A percentile compares a stretch with the other conserved stretches of the same genome.
phyloP scores from a whole-genome alignment of 2,797 vertebrate genomes.

The Periophthalmus magnuspinnatus region DNA sequence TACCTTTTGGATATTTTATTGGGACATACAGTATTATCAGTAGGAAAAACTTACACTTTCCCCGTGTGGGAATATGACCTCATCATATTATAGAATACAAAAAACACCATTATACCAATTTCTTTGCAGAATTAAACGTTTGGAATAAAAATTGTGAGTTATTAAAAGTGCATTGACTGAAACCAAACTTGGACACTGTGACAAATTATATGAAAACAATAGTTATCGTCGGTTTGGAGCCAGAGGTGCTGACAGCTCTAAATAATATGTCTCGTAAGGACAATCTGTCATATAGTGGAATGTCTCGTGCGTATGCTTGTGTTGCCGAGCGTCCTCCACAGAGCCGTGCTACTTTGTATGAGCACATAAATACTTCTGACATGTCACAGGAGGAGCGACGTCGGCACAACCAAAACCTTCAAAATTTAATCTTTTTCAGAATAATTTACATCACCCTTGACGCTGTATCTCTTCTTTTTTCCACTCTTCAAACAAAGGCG shows the following conservation, averaged over 20 bases:
- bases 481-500: conserved; percentile 66
- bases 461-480: background rate
- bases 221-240: background rate
- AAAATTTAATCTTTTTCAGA: conserved; percentile 61
- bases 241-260: conserved; percentile 9
- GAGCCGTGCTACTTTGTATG: conserved; percentile 29
- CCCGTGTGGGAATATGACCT: too few species aligned
- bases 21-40: too few species aligned
- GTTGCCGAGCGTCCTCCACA: conserved; percentile 22
- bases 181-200: conserved; percentile 3
- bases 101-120: background rate
- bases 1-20: too few species aligned
- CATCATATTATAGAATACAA: too few species aligned
- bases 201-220: background rate
- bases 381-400: conserved; percentile 19
- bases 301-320: conserved; percentile 20
- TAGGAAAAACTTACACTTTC: too few species aligned
- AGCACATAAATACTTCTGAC: conserved; percentile 44
- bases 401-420: conserved; percentile 57
- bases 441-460: conserved; percentile 69
- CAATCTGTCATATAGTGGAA: conserved; percentile 30
- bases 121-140: background rate
- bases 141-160: background rate
- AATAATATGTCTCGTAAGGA: conserved; percentile 14
- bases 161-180: background rate